These are phyloP conservation scores for Cataglyphis altisquamis DNA, from an alignment of 2,888 invertebrate species.

Conservation along the genomic window DNA sequence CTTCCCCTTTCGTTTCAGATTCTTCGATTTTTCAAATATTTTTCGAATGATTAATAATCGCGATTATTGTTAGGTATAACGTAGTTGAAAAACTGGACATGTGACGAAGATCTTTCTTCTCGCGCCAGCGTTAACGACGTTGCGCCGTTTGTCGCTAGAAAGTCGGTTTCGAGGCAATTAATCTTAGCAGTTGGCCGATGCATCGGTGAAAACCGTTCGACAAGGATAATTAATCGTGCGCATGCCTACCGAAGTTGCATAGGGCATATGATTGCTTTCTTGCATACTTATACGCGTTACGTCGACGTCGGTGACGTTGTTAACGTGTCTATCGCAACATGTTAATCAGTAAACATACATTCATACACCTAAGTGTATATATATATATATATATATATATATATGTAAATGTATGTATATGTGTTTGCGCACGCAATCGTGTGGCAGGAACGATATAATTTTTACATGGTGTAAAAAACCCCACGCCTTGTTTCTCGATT, in stretches of 20 bases:
- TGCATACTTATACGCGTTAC: slow-evolving; percentile 56
- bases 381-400: too few species aligned
- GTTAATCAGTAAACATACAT: slow-evolving; percentile 33
- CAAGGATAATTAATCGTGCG: slow-evolving; percentile 70
- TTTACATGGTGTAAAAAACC: slow-evolving; percentile 7
- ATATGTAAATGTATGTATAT: not conserved
- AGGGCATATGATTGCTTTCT: slow-evolving; percentile 61
- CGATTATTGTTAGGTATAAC: slow-evolving; percentile 30
- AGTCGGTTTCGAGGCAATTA: slow-evolving; percentile 70
- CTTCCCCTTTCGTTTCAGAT: slow-evolving; percentile 20
- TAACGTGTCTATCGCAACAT: slow-evolving; percentile 52
- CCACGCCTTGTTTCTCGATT: slow-evolving; percentile 40
- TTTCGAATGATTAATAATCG: slow-evolving; percentile 35
- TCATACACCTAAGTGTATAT: not conserved
- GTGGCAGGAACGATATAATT: slow-evolving; percentile 12
- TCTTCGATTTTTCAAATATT: slow-evolving; percentile 12
- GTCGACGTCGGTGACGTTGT: slow-evolving; percentile 53
- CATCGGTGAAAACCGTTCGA: slow-evolving; percentile 71
- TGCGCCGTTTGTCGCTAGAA: slow-evolving; percentile 60
- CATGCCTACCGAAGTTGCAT: slow-evolving; percentile 35
- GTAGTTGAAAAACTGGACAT: not conserved
- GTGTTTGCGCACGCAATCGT: not conserved
- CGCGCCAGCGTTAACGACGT: slow-evolving; percentile 56
- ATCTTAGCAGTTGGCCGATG: slow-evolving; percentile 71
- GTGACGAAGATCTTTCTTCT: slow-evolving; percentile 10